Percentiles rank a stretch among this genome's conserved stretches.
These are phyloP conservation scores for Forbesichthys papilliferus DNA, from an alignment of 2,113 vertebrate species.

Conservation along the genomic window DNA sequence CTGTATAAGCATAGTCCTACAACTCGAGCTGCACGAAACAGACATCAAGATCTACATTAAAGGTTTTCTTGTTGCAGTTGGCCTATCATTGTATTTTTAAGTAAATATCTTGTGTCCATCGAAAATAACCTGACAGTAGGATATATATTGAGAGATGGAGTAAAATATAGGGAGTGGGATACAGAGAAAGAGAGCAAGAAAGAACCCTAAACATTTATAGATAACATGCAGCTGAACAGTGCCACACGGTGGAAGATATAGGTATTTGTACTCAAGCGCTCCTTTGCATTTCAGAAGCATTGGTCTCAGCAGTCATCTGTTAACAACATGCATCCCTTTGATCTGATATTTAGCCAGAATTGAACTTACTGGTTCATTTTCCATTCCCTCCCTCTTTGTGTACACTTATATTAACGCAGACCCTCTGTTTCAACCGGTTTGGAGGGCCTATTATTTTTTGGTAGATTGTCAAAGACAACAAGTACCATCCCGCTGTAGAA, in stretches of 20 bases:
- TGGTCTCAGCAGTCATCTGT: constrained; percentile 45
- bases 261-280: constrained; percentile 36
- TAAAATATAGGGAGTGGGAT: background rate
- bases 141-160: background rate
- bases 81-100: background rate
- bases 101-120: background rate
- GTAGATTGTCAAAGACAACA: constrained; percentile 59
- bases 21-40: background rate
- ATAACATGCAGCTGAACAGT: constrained; percentile 19
- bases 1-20: background rate
- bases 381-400: too few relatives aligned
- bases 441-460: background rate
- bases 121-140: background rate
- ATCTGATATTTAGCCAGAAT: constrained; percentile 30
- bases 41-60: too few relatives aligned
- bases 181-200: background rate
- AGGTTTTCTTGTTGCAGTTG: too few relatives aligned
- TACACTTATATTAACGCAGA: too few relatives aligned
- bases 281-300: constrained; percentile 57
- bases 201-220: background rate
- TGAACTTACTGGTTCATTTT: constrained; percentile 18
- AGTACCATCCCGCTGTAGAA: constrained; percentile 88
- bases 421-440: background rate
- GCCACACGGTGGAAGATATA: constrained; percentile 37
- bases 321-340: constrained; percentile 47